Evolutionary conservation across 2,888 invertebrate species (phyloP), one percentile per base, ranked within the genome.

Genomic region (Oscheius sp.): DNA sequence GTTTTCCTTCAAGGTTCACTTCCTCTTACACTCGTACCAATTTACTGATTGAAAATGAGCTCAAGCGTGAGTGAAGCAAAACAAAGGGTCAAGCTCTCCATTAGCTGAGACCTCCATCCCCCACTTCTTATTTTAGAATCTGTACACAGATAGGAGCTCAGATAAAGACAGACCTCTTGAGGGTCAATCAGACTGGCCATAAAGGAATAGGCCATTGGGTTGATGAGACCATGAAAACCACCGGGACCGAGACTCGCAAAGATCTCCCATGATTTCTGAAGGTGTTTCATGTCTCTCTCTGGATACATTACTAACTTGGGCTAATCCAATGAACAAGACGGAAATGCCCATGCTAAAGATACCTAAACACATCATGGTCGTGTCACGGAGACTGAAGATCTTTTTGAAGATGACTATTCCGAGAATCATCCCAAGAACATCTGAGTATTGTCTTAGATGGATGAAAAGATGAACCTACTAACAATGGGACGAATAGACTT

Each of bases 141-240:
- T 42, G 42, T 42, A 42, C 42, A 42, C 42, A 42, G 42, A 42
- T 53, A 4, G 29, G 53, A 53, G 21, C 3, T 3, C 3, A 29
- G 29, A 53, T 4, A n/a, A 7, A 7, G 4, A 1, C 68, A 11
- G 32, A 85, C 85, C 78, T 86, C 86, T 74, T 84, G 76, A 48
- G 80, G 79, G n/a, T 82, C 77, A 2, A 85, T 83, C n/a, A 86
- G 66, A 70, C 84, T 84, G 33, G 84, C 77, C 77, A 86, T 82
- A 73, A 86, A 84, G 1, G 86, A 83, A 66, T 84, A 86, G 0
- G 84, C 76, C 77, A 86, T 80, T 3, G 86, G 86, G 71, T 86
- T 86, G 60, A 86, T 79, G 13, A 86, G 74, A 1, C 84, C 86
- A 72, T 86, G 86, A 47, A 86, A 72, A 75, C 77, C 77, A 48